Percentiles rank a stretch among this genome's conserved stretches.
These are phyloP conservation scores for Pygmarrhopalites habei DNA, from an alignment of 1,140 invertebrate genomes.

Conservation along the genomic window DNA sequence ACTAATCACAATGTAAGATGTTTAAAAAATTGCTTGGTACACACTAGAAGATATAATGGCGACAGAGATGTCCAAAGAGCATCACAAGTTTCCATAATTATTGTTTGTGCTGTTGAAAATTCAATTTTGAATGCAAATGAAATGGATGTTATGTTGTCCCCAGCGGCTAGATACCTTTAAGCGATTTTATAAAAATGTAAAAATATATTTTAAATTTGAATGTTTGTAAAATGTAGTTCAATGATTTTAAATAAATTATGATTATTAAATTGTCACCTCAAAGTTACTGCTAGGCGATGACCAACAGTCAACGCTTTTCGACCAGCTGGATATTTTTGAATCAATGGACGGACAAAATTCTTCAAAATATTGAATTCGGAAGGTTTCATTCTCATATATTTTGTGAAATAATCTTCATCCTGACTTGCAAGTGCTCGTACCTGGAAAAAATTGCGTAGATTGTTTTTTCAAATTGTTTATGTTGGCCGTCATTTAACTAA, in stretches of 20 bases:
- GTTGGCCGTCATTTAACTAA: background rate
- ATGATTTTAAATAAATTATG: background rate
- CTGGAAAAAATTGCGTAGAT: too few species aligned
- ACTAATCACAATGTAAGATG: background rate
- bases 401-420: slow-evolving; percentile 18
- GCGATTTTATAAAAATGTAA: background rate
- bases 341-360: background rate
- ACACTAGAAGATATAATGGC: background rate
- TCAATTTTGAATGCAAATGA: slow-evolving; percentile 15
- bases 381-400: too few species aligned
- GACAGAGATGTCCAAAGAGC: slow-evolving; percentile 1
- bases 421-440: background rate
- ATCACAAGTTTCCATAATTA: background rate
- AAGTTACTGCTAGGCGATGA: background rate
- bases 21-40: background rate
- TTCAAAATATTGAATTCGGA: background rate
- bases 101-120: slow-evolving; percentile 3
- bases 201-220: background rate
- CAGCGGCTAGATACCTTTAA: slow-evolving; percentile 22
- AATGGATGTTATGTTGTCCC: slow-evolving; percentile 11
- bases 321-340: background rate
- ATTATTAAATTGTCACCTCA: background rate
- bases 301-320: background rate
- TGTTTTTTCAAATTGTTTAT: background rate
- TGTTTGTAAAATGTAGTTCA: background rate